These are phyloP conservation scores for Leptodirus hochenwartii DNA, from an alignment of 2,888 invertebrate genomes.

Conservation along the genomic window DNA sequence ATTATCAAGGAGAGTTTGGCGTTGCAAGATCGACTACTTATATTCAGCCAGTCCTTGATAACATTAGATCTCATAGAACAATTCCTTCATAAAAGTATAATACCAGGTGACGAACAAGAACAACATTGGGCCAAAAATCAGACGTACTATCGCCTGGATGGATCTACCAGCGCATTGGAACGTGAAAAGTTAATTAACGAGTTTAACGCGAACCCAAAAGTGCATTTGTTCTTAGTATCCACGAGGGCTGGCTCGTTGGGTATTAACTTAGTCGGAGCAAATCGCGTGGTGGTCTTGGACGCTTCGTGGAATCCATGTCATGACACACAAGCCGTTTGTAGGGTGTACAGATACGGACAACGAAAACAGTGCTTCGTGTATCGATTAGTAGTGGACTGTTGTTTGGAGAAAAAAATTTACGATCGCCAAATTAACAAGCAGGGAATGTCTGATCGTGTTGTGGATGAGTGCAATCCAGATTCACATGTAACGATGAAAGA, in stretches of 20 bases:
- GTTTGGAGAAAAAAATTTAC: conserved; percentile 94
- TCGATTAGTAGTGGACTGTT: conserved; percentile 91
- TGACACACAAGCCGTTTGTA: conserved; percentile 92
- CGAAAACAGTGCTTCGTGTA: conserved; percentile 89
- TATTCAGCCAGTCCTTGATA: conserved; percentile 92
- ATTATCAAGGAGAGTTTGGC: conserved; percentile 77
- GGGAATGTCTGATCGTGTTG: conserved; percentile 91
- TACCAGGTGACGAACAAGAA: conserved; percentile 47
- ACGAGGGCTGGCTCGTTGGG: conserved; percentile 93
- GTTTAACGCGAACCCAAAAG: conserved; percentile 76
- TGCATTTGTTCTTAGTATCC: conserved; percentile 86
- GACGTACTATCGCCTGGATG: conserved; percentile 86
- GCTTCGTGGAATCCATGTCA: conserved; percentile 99
- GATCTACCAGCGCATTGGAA: conserved; percentile 85
- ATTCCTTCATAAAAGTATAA: conserved; percentile 57
- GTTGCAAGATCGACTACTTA: conserved; percentile 74
- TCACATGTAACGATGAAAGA: conserved; percentile 81
- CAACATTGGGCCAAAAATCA: conserved; percentile 71
- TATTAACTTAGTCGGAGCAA: conserved; percentile 94
- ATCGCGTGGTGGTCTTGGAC: conserved; percentile 92
- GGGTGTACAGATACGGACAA: conserved; percentile 92
- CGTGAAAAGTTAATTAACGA: conserved; percentile 91
- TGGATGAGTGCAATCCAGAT: conserved; percentile 96
- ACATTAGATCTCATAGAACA: conserved; percentile 91
- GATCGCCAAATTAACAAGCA: conserved; percentile 97